These are phyloP conservation scores for Tigriopus japonicus DNA, from an alignment of 1,140 invertebrate genomes.

Conservation along the genomic window DNA sequence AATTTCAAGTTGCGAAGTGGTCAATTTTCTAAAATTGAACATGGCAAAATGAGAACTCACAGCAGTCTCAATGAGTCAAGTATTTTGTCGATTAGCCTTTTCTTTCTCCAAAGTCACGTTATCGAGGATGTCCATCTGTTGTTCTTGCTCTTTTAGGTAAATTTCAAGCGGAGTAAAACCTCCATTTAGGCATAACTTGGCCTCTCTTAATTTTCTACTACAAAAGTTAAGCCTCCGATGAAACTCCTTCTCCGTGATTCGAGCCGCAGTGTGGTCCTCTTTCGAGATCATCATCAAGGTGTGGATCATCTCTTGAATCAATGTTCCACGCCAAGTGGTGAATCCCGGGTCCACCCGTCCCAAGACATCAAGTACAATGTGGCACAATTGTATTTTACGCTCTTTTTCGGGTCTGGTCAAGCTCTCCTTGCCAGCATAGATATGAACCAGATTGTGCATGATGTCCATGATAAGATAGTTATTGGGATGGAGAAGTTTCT, in stretches of 20 bases:
- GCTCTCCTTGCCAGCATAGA: slow-evolving; percentile 5
- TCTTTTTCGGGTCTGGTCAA: slow-evolving; percentile 9
- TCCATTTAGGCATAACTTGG: slow-evolving; percentile 1
- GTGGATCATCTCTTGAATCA: slow-evolving; percentile 8
- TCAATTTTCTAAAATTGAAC: no score
- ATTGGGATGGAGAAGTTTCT: slow-evolving; percentile 8
- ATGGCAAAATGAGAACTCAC: no score
- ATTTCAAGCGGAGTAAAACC: background rate
- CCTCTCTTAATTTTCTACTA: background rate
- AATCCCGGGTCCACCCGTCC: slow-evolving; percentile 7
- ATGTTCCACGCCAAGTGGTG: slow-evolving; percentile 12
- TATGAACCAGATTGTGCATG: slow-evolving; percentile 8
- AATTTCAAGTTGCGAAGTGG: no score
- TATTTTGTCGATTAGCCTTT: no score
- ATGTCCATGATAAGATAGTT: slow-evolving; percentile 11
- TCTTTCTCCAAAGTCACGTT: no score
- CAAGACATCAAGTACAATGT: slow-evolving; percentile 2
- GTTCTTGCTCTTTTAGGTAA: no score
- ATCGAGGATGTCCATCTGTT: no score
- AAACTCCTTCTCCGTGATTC: background rate
- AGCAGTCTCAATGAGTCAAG: no score
- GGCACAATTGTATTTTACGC: slow-evolving; percentile 8
- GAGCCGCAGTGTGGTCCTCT: background rate
- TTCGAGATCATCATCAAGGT: slow-evolving; percentile 9
- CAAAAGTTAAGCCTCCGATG: slow-evolving; percentile 2